phyloP scores from a whole-genome alignment of 2,797 vertebrate genomes.

The Pachyuromys duprasi region DNA sequence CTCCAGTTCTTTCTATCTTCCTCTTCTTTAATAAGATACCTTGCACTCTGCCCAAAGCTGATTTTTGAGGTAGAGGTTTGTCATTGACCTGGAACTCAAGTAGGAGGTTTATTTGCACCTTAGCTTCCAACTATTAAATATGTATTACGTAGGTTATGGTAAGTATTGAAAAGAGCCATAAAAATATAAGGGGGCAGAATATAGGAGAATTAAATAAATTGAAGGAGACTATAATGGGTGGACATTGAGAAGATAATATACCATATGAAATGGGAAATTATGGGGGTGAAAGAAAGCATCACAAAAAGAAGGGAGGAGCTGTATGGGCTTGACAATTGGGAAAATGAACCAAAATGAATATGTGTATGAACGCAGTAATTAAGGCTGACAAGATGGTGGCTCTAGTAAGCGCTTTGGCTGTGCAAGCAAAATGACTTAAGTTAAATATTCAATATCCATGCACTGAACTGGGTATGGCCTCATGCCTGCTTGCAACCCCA shows the following conservation, averaged over 20 bases:
- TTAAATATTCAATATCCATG: neutral
- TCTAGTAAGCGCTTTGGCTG: fast-evolving
- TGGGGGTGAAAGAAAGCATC: neutral
- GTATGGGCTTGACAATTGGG: no score
- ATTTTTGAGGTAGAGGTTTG: neutral
- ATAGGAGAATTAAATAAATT: neutral
- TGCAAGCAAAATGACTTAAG: neutral
- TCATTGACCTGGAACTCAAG: neutral
- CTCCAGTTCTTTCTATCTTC: no score
- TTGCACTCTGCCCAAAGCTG: no score
- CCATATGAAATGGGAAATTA: neutral
- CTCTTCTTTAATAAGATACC: no score
- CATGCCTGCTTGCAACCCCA: no score
- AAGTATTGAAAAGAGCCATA: neutral
- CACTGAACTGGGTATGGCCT: neutral
- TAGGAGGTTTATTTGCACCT: neutral
- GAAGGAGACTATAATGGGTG: neutral
- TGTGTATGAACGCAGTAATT: no score
- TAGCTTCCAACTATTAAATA: neutral
- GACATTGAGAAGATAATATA: neutral
- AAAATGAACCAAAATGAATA: neutral
- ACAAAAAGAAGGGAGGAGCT: neutral
- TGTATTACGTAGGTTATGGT: neutral
- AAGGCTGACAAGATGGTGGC: neutral
- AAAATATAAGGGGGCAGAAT: neutral